Conservation (phyloP, 2,113 vertebrate genomes). For the Bufo bufo region DNA sequence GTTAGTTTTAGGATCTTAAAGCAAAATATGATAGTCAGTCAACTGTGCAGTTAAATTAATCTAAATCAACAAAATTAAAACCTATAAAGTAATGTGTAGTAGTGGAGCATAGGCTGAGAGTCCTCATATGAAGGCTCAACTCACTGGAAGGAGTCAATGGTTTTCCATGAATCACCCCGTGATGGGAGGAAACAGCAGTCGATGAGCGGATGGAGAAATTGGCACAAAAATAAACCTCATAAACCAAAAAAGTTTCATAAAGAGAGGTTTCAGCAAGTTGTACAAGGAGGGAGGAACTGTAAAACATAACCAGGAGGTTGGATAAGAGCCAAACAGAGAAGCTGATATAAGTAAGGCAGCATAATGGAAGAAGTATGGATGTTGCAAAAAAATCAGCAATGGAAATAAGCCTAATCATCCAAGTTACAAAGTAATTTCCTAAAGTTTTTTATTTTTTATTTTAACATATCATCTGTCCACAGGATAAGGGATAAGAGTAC, state of each 20-base stretch:
- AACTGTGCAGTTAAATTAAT: not conserved
- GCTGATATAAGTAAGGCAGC: not conserved
- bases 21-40: not conserved
- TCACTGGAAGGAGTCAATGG: constrained; percentile 5
- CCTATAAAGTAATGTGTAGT: not conserved
- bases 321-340: constrained; percentile 15
- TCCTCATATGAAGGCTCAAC: not conserved
- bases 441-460: not conserved
- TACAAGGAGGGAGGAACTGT: constrained; percentile 36
- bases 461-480: too few relatives aligned
- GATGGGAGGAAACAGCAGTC: constrained; percentile 38
- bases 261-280: constrained; percentile 53
- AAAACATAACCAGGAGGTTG: constrained; percentile 36
- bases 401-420: not conserved
- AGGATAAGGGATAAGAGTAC: too few relatives aligned
- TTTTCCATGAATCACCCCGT: constrained; percentile 40
- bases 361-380: not conserved
- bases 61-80: constrained; percentile 1
- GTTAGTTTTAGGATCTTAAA: not conserved
- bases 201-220: constrained; percentile 37
- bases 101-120: not conserved
- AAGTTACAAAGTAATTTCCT: not conserved
- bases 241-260: constrained; percentile 53
- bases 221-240: constrained; percentile 47
- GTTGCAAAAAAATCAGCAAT: not conserved